Percentiles rank a stretch among this genome's conserved stretches.
Evolutionary conservation across 1,140 invertebrate species (phyloP).

Genomic region (Apis cerana): DNA sequence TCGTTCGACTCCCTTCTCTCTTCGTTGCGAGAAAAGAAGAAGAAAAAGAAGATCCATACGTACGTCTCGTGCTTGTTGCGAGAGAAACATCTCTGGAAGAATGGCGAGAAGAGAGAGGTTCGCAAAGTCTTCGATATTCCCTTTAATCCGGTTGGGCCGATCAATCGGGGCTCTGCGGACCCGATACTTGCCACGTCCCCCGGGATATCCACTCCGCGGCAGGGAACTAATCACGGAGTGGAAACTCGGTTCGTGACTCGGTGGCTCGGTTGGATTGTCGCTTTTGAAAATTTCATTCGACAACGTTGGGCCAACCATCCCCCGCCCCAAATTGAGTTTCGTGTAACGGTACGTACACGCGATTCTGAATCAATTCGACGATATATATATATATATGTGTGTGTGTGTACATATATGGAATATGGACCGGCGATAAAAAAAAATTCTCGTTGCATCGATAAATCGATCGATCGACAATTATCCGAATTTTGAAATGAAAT

Average conservation of each 20-base stretch:
- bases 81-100: no score
- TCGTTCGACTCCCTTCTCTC: neutral
- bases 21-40: neutral
- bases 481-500: no score
- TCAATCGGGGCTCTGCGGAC: conserved; percentile 11
- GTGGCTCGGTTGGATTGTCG: neutral
- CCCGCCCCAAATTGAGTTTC: conserved; percentile 15
- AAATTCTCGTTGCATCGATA: neutral
- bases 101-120: neutral
- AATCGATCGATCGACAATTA: neutral
- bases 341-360: neutral
- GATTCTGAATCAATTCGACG: conserved; percentile 8
- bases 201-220: conserved; percentile 2
- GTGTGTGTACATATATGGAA: no score
- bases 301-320: conserved; percentile 2
- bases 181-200: conserved; percentile 20
- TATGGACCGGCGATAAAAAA: no score
- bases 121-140: conserved; percentile 61
- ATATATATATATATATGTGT: no score
- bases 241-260: neutral
- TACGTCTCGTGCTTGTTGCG: no score
- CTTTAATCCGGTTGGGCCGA: conserved; percentile 67
- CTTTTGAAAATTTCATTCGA: conserved; percentile 15
- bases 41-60: neutral
- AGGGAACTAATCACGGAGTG: conserved; percentile 39